A percentile compares a stretch with the other conserved stretches of the same genome.
Evolutionary conservation across 2,888 invertebrate genomes (phyloP).

Genomic region (Cremastinae sp.): DNA sequence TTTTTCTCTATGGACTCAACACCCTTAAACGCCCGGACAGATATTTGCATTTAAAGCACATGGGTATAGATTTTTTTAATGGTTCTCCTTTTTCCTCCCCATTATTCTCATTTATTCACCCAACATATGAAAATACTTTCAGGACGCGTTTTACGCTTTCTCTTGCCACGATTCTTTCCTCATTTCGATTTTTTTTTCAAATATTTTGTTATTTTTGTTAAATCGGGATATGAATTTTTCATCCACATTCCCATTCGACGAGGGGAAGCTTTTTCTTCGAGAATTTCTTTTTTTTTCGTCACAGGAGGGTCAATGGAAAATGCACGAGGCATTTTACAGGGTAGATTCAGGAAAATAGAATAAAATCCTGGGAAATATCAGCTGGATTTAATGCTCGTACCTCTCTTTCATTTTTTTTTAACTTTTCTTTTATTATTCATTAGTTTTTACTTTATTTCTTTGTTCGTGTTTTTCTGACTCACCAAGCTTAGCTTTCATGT

Average conservation of each 20-base stretch:
- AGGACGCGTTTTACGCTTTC: not conserved
- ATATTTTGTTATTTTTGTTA: slow-evolving; percentile 12
- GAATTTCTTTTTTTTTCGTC: too few relatives aligned
- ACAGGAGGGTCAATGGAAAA: not conserved
- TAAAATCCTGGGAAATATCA: slow-evolving; percentile 27
- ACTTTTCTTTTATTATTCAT: slow-evolving; percentile 18
- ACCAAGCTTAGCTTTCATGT: slow-evolving; percentile 97
- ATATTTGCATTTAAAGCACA: not conserved
- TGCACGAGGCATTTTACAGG: not conserved
- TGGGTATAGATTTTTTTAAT: not conserved
- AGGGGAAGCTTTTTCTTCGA: too few relatives aligned
- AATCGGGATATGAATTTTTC: too few relatives aligned
- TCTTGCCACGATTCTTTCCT: not conserved
- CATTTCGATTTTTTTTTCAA: not conserved
- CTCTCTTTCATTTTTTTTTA: slow-evolving; percentile 15
- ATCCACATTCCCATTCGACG: too few relatives aligned
- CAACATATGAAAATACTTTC: not conserved
- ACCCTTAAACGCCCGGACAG: too few relatives aligned
- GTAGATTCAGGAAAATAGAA: slow-evolving; percentile 28
- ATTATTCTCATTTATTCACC: not conserved
- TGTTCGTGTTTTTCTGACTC: slow-evolving; percentile 73
- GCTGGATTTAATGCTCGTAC: too few relatives aligned
- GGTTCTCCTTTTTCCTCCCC: not conserved
- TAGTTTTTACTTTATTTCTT: too few relatives aligned
- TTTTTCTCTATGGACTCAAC: too few relatives aligned